Percentiles rank a stretch among this genome's conserved stretches.
phyloP scores from a whole-genome alignment of 2,113 vertebrate genomes.

The Spermophilus dauricus region DNA sequence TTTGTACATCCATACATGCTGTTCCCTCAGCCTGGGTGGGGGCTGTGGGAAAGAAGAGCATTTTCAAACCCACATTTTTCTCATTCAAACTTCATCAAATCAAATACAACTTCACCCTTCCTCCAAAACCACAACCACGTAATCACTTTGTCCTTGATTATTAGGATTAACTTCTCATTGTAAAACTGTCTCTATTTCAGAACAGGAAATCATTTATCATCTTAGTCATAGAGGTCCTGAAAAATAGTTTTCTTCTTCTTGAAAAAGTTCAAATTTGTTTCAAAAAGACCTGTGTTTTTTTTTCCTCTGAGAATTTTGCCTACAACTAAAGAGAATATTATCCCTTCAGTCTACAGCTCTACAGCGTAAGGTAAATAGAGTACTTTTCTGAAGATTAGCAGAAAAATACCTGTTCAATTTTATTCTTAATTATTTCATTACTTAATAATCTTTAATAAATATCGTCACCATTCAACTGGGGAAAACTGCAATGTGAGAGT shows the following conservation, averaged over 20 bases:
- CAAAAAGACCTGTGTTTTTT: background rate
- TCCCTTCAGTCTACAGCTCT: background rate
- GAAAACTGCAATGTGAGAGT: background rate
- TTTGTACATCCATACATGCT: background rate
- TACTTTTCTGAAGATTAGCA: background rate
- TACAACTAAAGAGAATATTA: background rate
- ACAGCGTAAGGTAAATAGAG: background rate
- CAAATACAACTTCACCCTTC: background rate
- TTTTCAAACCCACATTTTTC: background rate
- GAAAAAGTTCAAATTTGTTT: slow-evolving; percentile 29
- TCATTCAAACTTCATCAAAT: background rate
- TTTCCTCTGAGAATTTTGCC: background rate
- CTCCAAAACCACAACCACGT: background rate
- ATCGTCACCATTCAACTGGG: background rate
- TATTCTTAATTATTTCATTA: slow-evolving; percentile 8
- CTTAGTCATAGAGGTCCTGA: background rate
- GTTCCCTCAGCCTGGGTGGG: background rate
- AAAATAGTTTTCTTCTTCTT: background rate
- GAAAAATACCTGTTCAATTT: background rate
- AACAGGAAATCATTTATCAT: slow-evolving; percentile 37
- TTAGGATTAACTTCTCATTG: slow-evolving; percentile 8
- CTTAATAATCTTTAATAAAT: slow-evolving; percentile 44
- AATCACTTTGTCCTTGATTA: background rate
- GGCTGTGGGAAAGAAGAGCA: background rate
- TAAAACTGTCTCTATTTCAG: background rate